Percentiles rank a stretch among this genome's conserved stretches.
These are phyloP conservation scores for Hyppa rectilinea DNA, from an alignment of 2,888 invertebrate genomes.

Conservation along the genomic window DNA sequence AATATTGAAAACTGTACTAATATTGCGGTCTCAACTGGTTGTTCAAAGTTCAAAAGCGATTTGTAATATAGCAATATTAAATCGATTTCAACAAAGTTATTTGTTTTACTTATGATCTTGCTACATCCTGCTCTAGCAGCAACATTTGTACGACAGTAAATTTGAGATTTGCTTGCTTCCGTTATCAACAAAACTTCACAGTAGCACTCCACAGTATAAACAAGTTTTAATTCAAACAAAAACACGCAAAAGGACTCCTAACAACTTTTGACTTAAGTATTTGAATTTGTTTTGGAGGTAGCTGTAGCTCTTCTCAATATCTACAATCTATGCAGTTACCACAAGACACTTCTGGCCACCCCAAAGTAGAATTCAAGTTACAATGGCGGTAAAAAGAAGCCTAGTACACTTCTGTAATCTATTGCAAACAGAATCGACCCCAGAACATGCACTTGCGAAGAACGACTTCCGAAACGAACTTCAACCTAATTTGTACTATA, in stretches of 20 bases:
- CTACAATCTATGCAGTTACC: neutral
- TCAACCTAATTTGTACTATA: neutral
- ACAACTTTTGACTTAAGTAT: neutral
- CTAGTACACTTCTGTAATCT: neutral
- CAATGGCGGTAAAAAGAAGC: neutral
- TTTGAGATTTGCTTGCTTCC: neutral
- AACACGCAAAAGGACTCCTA: neutral
- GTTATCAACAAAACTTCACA: neutral
- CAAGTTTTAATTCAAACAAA: neutral
- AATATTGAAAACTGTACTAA: constrained; percentile 74
- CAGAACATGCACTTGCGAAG: neutral
- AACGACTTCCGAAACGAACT: neutral
- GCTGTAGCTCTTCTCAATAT: neutral
- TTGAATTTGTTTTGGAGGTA: neutral
- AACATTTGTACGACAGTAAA: neutral
- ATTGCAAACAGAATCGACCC: neutral
- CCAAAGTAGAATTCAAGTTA: neutral
- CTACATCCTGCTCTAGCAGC: constrained; percentile 2
- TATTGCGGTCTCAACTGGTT: constrained; percentile 83
- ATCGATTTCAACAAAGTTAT: constrained; percentile 77
- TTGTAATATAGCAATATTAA: constrained; percentile 88
- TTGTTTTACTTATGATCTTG: constrained; percentile 41
- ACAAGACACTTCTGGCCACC: neutral
- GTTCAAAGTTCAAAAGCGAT: constrained; percentile 87
- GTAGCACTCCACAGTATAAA: no score